phyloP scores from a whole-genome alignment of 1,140 invertebrate species.

The Drosophila guanche region DNA sequence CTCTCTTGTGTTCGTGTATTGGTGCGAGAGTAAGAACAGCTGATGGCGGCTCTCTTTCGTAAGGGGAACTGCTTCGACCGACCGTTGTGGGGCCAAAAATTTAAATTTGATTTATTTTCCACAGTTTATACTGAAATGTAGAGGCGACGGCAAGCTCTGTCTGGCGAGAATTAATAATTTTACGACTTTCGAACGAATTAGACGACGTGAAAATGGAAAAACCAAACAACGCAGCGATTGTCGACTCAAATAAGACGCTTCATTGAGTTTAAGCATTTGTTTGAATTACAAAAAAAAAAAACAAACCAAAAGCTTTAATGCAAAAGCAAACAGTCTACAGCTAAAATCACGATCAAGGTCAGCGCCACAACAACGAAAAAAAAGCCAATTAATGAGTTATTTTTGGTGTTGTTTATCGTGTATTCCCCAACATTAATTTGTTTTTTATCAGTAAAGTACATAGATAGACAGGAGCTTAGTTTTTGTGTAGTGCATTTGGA shows the following conservation, averaged over 20 bases:
- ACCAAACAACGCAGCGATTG: conserved; percentile 19
- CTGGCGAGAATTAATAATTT: conserved; percentile 12
- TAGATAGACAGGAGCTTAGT: conserved; percentile 24
- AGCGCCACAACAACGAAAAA: conserved; percentile 17
- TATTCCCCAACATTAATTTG: conserved; percentile 11
- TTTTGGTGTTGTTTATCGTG: conserved; percentile 33
- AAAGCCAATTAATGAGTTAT: conserved; percentile 29
- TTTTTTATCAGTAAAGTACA: conserved; percentile 35
- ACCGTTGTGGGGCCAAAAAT: conserved; percentile 31
- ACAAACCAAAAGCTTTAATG: conserved; percentile 8
- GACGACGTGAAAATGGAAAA: conserved; percentile 40
- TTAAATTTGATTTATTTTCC: conserved; percentile 36
- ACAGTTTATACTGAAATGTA: conserved; percentile 62
- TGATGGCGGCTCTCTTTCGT: conserved; percentile 8
- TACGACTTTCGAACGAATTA: conserved; percentile 41
- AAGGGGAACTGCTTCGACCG: not conserved
- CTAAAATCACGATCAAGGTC: conserved; percentile 66
- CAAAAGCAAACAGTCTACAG: conserved; percentile 13
- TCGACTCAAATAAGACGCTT: conserved; percentile 59
- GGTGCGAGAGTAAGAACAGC: conserved; percentile 30
- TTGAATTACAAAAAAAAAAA: conserved; percentile 6
- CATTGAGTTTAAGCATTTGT: conserved; percentile 53
- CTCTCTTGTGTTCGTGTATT: conserved; percentile 4
- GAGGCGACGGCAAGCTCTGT: conserved; percentile 28
- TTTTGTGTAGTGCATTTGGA: not conserved